A percentile compares a stretch with the other conserved stretches of the same genome.
Evolutionary conservation across 2,888 invertebrate genomes (phyloP).

Genomic region (Sinodicranocentrus sp.): DNA sequence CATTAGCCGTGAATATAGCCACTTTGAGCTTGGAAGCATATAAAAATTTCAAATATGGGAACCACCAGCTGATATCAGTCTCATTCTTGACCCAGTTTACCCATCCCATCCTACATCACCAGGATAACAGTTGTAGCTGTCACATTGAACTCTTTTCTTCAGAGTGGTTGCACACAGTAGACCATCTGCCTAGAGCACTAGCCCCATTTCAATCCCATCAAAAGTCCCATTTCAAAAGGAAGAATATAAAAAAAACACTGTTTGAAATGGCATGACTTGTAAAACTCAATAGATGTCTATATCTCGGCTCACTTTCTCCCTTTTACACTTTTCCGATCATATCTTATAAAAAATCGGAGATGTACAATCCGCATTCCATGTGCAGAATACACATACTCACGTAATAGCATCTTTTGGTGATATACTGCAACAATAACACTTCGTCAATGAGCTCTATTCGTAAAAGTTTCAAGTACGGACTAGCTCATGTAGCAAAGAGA

Average conservation of each 20-base stretch:
- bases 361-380: too few species aligned
- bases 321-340: constrained; percentile 31
- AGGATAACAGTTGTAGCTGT: constrained; percentile 15
- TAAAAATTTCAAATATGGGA: constrained; percentile 46
- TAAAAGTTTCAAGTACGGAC: constrained; percentile 49
- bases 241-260: neutral
- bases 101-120: neutral
- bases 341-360: constrained; percentile 18
- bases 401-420: constrained; percentile 38
- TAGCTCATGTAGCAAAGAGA: neutral
- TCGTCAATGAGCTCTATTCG: constrained; percentile 56
- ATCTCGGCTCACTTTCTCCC: too few species aligned
- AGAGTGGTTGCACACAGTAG: neutral
- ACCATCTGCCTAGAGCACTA: constrained; percentile 12
- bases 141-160: neutral
- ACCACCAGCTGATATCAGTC: constrained; percentile 35
- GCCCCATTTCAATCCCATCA: constrained; percentile 23
- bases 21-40: neutral
- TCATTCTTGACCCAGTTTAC: constrained; percentile 30
- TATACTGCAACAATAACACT: constrained; percentile 56
- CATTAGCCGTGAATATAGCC: neutral
- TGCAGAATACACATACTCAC: neutral
- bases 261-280: neutral
- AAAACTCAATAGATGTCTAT: constrained; percentile 40
- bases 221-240: constrained; percentile 3